Evolutionary conservation across 1,140 invertebrate species (phyloP), one percentile per base, ranked within the genome.

Genomic region (Diuraphis noxia): DNA sequence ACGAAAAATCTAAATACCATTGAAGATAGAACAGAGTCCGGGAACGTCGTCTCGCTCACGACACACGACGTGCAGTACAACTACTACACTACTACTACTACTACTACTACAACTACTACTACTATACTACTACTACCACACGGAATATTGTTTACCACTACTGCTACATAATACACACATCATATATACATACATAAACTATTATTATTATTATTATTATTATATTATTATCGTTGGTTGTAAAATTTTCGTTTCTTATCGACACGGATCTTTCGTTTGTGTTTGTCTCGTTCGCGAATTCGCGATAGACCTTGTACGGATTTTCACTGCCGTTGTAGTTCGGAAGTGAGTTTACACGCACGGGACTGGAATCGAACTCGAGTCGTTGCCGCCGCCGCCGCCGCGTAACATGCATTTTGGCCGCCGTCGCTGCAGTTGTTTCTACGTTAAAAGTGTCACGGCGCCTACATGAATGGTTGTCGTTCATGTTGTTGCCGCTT

Each of bases 331-430:
- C 34, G 43, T 46, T 17, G 84, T 21, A n/a, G 30, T n/a, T 82
- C 34, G 46, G 21, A 46, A 86, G 85, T 86, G 82, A 30, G n/a
- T 46, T 25, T n/a, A 84, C 40, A 46, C 17, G 41, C 17, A 84
- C 30, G 40, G 40, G 82, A 84, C 36, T 81, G 36, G 81, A 41
- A 82, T 41, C 10, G 81, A 82, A 41, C 79, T 38, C 40, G 10
- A 25, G 81, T 38, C 81, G 81, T 30, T 25, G 43, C 43, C n/a
- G 82, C 30, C 10, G 43, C 36, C 30, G 25, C 85, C 41, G 30
- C 19, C 23, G 46, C 56, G 86, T 86, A 52, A 52, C 85, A 86
- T 86, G 85, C 85, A 49, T 52, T 52, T 86, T 86, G 85, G 85
- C 34, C 46, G 43, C 25, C 10, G 34, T 23, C 85, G 36, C 49